phyloP scores from a whole-genome alignment of 2,888 invertebrate genomes.

The Macrostomum cliftonense region DNA sequence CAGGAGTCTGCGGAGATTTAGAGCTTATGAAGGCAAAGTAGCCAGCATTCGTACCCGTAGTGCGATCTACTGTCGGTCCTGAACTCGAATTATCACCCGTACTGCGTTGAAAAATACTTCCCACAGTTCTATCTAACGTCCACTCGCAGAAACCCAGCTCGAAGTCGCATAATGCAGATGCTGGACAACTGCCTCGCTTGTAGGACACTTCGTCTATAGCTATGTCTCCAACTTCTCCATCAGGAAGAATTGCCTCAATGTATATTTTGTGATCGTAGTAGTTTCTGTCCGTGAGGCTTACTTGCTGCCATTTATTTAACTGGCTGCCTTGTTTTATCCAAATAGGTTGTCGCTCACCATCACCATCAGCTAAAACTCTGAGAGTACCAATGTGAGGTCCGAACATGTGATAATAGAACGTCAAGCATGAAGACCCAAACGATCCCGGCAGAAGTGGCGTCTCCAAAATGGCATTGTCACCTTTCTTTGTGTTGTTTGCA shows the following conservation, averaged over 20 bases:
- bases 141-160: conserved; percentile 7
- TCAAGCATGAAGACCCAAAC: too few species aligned
- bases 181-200: conserved; percentile 14
- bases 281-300: neutral
- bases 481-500: conserved; percentile 43
- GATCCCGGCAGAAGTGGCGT: too few species aligned
- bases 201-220: conserved; percentile 14
- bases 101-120: neutral
- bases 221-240: conserved; percentile 13
- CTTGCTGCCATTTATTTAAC: too few species aligned
- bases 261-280: conserved; percentile 14
- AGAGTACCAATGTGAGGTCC: conserved; percentile 11
- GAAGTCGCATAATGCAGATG: conserved; percentile 2
- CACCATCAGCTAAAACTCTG: conserved; percentile 1
- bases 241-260: conserved; percentile 12
- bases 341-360: too few species aligned
- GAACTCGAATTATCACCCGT: conserved; percentile 5
- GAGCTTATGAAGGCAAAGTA: conserved; percentile 39
- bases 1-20: conserved; percentile 29
- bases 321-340: too few species aligned
- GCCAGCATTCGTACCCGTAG: conserved; percentile 23
- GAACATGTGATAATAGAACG: conserved; percentile 10
- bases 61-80: conserved; percentile 18
- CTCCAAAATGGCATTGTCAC: too few species aligned
- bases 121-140: conserved; percentile 1